Evolutionary conservation across 2,888 invertebrate genomes (phyloP).

Genomic region (Drosophila birchii): DNA sequence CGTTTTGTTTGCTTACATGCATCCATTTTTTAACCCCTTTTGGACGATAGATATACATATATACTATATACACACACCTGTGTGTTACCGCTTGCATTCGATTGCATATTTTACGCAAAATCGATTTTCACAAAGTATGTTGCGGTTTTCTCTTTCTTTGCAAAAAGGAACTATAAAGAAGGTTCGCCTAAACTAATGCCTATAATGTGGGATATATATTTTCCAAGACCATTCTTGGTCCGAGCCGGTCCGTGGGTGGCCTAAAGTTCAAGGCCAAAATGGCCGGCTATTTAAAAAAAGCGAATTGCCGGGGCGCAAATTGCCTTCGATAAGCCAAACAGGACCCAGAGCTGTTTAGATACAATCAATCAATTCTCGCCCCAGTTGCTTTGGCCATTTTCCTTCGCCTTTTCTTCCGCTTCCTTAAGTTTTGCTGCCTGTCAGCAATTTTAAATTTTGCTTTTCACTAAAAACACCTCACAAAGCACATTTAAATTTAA

Average conservation of each 20-base stretch:
- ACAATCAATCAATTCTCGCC: constrained; percentile 27
- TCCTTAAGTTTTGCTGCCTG: not conserved
- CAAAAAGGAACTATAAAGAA: not conserved
- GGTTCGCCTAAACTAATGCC: constrained; percentile 7
- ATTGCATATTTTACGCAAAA: constrained; percentile 46
- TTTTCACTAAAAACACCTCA: not conserved
- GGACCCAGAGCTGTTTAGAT: constrained; percentile 24
- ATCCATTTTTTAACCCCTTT: constrained; percentile 1
- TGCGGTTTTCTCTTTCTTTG: constrained; percentile 22
- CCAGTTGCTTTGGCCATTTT: not conserved
- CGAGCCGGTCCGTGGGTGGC: constrained; percentile 3
- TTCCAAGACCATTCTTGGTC: not conserved
- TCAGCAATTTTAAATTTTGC: constrained; percentile 10
- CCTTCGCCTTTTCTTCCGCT: not conserved
- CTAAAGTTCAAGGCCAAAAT: constrained; percentile 36
- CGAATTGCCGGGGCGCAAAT: constrained; percentile 19
- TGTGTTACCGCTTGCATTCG: constrained; percentile 12
- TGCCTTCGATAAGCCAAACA: constrained; percentile 28
- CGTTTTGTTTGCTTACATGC: constrained; percentile 27
- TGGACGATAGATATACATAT: not conserved
- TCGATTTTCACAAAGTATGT: constrained; percentile 61
- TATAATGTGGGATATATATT: not conserved
- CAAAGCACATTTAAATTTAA: constrained; percentile 12
- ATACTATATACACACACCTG: not conserved
- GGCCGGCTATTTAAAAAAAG: constrained; percentile 31